Percentiles rank a stretch among this genome's conserved stretches.
Conservation (phyloP, 2,113 vertebrate genomes). For the Chelonoidis abingdonii region DNA sequence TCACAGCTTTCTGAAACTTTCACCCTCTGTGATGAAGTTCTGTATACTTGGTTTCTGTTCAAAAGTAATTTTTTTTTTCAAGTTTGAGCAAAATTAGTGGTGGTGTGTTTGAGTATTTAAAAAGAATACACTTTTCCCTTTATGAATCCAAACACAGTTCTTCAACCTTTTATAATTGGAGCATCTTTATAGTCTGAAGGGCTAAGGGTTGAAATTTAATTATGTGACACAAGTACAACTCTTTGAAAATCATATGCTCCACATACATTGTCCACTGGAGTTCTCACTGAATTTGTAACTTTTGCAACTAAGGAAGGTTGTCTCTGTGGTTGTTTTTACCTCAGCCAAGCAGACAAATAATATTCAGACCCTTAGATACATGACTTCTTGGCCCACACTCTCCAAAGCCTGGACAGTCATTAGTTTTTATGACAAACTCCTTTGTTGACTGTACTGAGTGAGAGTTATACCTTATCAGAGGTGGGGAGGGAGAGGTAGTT, state of each 20-base stretch:
- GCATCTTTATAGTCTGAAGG: background rate
- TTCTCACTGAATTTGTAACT: background rate
- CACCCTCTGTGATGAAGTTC: background rate
- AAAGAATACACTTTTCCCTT: background rate
- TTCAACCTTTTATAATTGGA: background rate
- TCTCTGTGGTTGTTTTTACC: too few species aligned
- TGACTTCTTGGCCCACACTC: background rate
- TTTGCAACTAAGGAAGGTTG: background rate
- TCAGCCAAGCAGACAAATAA: background rate
- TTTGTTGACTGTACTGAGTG: background rate
- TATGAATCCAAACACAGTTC: background rate
- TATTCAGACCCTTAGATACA: background rate
- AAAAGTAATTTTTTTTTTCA: background rate
- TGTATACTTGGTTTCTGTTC: background rate
- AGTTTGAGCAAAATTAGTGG: background rate
- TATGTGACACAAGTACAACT: background rate
- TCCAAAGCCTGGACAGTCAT: background rate
- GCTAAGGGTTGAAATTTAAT: background rate
- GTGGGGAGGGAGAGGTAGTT: background rate
- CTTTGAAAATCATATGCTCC: background rate
- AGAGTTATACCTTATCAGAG: background rate
- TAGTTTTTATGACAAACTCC: background rate
- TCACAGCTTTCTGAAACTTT: background rate
- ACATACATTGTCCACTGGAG: background rate
- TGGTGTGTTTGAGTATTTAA: background rate